These are phyloP conservation scores for Drosophila ananassae DNA, from an alignment of 1,140 invertebrate genomes.

Conservation along the genomic window DNA sequence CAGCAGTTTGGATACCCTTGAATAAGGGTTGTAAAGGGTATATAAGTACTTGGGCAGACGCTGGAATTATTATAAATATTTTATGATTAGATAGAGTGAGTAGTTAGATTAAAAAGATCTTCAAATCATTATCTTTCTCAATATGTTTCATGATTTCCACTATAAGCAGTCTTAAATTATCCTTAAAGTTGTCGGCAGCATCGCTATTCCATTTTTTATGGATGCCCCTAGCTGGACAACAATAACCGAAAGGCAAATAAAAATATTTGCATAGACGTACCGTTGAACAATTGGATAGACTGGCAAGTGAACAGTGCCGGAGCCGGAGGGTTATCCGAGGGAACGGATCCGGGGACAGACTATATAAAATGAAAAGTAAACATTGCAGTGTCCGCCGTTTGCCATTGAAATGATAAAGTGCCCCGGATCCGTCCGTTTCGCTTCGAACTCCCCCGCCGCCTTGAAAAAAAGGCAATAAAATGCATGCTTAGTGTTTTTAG, in stretches of 20 bases:
- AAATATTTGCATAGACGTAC: conserved; percentile 80
- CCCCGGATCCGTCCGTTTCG: conserved; percentile 11
- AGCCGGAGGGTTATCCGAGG: conserved; percentile 7
- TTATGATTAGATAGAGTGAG: background rate
- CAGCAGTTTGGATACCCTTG: conserved; percentile 15
- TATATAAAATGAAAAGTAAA: conserved; percentile 76
- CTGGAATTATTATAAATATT: background rate
- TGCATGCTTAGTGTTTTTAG: conserved; percentile 72
- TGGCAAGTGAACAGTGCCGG: conserved; percentile 59
- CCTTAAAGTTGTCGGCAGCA: background rate
- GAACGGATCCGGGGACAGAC: conserved; percentile 13
- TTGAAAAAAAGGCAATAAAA: conserved; percentile 78
- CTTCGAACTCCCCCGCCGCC: conserved; percentile 3
- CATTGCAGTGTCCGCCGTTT: conserved; percentile 62
- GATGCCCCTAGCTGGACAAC: conserved; percentile 54
- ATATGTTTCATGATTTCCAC: too few relatives aligned
- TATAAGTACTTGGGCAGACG: background rate
- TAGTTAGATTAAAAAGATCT: background rate
- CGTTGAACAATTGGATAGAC: conserved; percentile 65
- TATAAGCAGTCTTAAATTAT: background rate
- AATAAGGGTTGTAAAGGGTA: background rate
- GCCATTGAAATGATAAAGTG: conserved; percentile 81
- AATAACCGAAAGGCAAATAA: conserved; percentile 70
- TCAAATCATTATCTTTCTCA: background rate
- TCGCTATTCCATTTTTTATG: conserved; percentile 29